phyloP scores from a whole-genome alignment of 1,140 invertebrate species.

The Papilio polytes region DNA sequence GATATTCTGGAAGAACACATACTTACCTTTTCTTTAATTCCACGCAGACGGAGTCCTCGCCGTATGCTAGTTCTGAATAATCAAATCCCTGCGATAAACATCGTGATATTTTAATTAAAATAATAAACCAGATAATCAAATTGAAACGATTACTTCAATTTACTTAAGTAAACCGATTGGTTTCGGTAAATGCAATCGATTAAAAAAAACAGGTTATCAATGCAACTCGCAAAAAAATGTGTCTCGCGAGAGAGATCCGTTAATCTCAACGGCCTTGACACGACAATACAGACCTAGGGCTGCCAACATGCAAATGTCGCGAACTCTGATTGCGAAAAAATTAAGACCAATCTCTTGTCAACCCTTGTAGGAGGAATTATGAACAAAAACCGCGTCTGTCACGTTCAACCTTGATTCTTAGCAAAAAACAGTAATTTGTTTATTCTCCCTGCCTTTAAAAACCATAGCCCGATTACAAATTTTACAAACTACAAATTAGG shows the following conservation, averaged over 20 bases:
- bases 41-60: no score
- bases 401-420: background rate
- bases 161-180: background rate
- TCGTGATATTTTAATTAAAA: background rate
- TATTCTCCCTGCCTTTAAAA: no score
- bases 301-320: background rate
- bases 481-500: no score
- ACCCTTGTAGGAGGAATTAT: background rate
- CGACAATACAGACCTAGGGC: conserved; percentile 13
- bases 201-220: conserved; percentile 1
- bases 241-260: conserved; percentile 10
- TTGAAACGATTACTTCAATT: background rate
- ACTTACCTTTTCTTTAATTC: no score
- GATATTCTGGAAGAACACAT: no score
- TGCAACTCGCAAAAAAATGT: conserved; percentile 18
- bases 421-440: no score
- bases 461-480: no score
- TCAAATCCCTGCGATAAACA: background rate
- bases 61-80: no score
- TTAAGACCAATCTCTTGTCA: background rate
- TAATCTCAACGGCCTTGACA: conserved; percentile 26
- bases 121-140: background rate
- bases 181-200: background rate
- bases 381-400: background rate
- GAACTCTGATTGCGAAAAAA: background rate